phyloP scores from a whole-genome alignment of 2,797 vertebrate genomes.

The Diplodus puntazzo region DNA sequence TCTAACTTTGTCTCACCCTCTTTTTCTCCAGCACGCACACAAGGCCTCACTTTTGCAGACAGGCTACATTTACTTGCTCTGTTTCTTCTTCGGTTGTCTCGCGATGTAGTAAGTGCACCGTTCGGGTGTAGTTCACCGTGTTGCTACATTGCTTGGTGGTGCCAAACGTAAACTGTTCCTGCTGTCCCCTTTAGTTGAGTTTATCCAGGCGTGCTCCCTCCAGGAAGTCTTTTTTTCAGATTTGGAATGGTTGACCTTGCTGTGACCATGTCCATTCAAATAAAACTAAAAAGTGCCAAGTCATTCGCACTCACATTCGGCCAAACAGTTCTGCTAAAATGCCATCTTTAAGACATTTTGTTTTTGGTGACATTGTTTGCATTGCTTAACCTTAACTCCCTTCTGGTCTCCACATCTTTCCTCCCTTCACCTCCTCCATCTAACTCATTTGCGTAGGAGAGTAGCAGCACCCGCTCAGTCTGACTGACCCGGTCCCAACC shows the following conservation, averaged over 20 bases:
- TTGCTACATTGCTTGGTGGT: neutral
- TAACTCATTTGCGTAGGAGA: neutral
- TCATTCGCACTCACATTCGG: neutral
- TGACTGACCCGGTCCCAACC: slow-evolving; percentile 18
- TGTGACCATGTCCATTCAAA: neutral
- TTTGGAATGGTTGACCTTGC: neutral
- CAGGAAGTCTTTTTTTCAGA: neutral
- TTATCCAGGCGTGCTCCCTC: neutral
- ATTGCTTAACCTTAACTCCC: neutral
- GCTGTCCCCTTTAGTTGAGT: neutral
- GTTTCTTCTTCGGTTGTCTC: neutral
- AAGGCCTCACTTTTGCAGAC: slow-evolving; percentile 14
- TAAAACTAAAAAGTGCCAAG: neutral
- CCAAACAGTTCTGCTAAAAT: neutral
- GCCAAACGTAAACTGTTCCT: neutral
- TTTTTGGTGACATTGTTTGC: neutral
- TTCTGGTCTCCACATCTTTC: neutral
- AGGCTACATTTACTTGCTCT: slow-evolving; percentile 23
- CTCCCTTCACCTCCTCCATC: neutral
- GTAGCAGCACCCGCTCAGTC: neutral
- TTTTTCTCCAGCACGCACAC: slow-evolving; percentile 14
- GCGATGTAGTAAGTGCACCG: neutral
- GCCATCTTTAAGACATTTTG: neutral
- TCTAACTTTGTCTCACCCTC: slow-evolving; percentile 23
- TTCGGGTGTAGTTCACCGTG: neutral